A percentile compares a stretch with the other conserved stretches of the same genome.
Evolutionary conservation across 35 echinoderm and acorn worm genomes (phyloP).

Genomic region (Ptychodera flava): DNA sequence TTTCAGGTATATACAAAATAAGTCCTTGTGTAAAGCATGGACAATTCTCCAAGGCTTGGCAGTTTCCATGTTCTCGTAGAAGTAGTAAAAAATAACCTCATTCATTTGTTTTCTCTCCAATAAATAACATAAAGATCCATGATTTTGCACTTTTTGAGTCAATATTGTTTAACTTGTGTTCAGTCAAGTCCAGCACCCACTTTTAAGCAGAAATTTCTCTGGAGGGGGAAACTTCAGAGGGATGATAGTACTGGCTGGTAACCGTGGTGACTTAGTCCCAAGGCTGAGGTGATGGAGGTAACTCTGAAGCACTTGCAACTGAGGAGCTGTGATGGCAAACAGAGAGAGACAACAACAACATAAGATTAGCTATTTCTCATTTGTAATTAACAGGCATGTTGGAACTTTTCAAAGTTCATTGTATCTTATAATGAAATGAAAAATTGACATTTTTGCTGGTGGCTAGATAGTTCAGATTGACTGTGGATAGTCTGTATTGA

Average conservation of each 20-base stretch:
- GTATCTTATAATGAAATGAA: neutral
- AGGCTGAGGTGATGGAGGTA: slow-evolving; percentile 94
- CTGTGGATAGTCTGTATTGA: slow-evolving; percentile 5
- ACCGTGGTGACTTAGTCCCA: slow-evolving; percentile 63
- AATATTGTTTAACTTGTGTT: neutral
- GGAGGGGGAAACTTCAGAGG: neutral
- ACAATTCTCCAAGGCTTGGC: neutral
- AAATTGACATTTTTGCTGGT: neutral
- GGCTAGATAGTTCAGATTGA: neutral
- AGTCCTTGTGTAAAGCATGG: neutral
- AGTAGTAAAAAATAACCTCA: too few species aligned
- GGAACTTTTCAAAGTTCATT: neutral
- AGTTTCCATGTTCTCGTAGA: neutral
- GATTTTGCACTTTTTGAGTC: slow-evolving; percentile 1
- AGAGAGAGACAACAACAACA: too few species aligned
- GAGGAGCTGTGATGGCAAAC: slow-evolving; percentile 65
- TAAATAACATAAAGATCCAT: neutral
- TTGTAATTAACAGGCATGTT: too few species aligned
- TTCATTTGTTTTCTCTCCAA: too few species aligned
- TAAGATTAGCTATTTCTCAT: too few species aligned
- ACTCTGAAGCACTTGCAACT: slow-evolving; percentile 96
- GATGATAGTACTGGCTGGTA: neutral
- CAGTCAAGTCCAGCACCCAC: neutral
- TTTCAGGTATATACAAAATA: neutral
- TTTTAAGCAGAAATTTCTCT: neutral